Base-by-base conservation (phyloP, 2,888 invertebrate species). In the Dione vanillae region DNA sequence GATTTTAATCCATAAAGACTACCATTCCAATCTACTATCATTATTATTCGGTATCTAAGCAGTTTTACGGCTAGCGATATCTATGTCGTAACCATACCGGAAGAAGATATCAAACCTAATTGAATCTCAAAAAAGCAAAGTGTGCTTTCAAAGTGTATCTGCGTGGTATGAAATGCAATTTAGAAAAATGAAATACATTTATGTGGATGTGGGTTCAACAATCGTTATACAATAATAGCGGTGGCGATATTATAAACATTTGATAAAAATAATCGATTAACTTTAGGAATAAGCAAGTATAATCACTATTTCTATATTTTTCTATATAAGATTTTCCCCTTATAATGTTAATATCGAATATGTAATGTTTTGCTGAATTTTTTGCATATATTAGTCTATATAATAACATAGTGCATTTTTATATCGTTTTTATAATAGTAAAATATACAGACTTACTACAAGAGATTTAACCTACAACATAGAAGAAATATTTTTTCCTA, bases 21-120 rank as follows among this genome's bases (percentile, higher is more conserved):
- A 27, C 27, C 27, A 5, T 27, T 27, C 27, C 27, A 5, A 27
- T 27, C 5, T 2, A 3, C 27, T 27, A 27, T 27, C 2, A 5
- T 27, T 27, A 27, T 27, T 27, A 27, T 27, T 27, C 27, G 27
- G 27, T 16, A 47, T 37, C 20, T 51, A 52, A 64, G 68, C 66
- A 67, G 68, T 64, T 75, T 76, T 77, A 78, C 77, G 75, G 70
- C 51, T 68, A 70, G 59, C 58, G 75, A 78, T 79, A 80, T 79
- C 80, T 77, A 68, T 81, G 79, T 78, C 76, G 77, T 78, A 82
- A 80, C 78, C 72, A 74, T 75, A 72, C 74, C 75, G 76, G 77
- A 78, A 78, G 71, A 69, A 70, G 71, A 61, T 74, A 66, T 73
- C 69, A 71, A 65, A 59, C 65, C 47, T 71, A 66, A 56, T 54